Evolutionary conservation across 2,888 invertebrate genomes (phyloP).

Genomic region (Pheosia tremula): DNA sequence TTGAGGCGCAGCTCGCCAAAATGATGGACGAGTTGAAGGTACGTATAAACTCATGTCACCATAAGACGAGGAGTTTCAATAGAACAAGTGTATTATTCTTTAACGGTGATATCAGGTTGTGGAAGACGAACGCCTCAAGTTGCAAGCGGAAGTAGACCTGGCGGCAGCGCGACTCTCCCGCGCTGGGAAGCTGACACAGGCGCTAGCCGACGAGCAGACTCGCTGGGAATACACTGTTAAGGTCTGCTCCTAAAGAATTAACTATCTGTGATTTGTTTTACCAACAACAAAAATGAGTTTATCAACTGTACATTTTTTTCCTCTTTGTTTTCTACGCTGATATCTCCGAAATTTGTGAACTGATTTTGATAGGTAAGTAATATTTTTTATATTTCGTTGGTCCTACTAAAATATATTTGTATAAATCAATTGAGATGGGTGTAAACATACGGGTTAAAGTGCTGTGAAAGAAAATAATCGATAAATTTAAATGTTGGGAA

Average conservation of each 20-base stretch:
- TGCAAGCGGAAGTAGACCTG: conserved; percentile 90
- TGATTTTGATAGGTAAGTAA: too few species aligned
- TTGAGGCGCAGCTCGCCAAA: conserved; percentile 90
- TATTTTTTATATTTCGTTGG: too few species aligned
- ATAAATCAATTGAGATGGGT: too few species aligned
- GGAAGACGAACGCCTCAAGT: conserved; percentile 89
- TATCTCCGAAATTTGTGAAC: too few species aligned
- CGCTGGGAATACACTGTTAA: conserved; percentile 92
- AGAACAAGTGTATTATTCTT: background rate
- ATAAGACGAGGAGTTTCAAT: background rate
- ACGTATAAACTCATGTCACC: conserved; percentile 10
- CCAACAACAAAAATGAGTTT: too few species aligned
- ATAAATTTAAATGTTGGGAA: too few species aligned
- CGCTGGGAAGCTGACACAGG: conserved; percentile 93
- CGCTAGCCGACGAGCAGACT: conserved; percentile 93
- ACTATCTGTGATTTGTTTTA: background rate
- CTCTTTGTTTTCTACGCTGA: too few species aligned
- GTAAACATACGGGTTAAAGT: too few species aligned
- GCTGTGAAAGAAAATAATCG: too few species aligned
- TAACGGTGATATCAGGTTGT: conserved; percentile 65
- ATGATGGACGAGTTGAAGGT: conserved; percentile 90
- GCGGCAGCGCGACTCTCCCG: conserved; percentile 91
- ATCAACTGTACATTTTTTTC: too few species aligned
- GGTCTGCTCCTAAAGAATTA: conserved; percentile 44
- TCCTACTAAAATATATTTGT: too few species aligned